Evolutionary conservation across 2,888 invertebrate genomes (phyloP), one percentile per base, ranked within the genome.

Genomic region (Aporophyla lueneburgensis): DNA sequence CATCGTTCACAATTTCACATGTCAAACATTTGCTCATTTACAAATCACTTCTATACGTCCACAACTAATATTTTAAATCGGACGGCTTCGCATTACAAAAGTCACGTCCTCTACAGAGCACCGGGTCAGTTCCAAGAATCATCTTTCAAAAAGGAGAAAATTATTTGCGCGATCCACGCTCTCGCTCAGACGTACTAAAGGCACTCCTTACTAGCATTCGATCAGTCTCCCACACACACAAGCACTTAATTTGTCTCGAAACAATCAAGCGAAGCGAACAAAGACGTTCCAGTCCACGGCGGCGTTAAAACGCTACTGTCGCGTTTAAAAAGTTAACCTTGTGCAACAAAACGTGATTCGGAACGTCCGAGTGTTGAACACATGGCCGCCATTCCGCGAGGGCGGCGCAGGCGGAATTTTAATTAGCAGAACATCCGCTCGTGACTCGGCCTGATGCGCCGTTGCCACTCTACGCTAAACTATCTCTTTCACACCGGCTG

Each of bases 391-490:
- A 96, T 96, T 96, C 96, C 96, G 96, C 96, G 96, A 96, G 96
- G 96, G 96, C 95, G 96, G 96, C 95, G 94, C 96, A 96, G 96
- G 96, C 96, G 96, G 96, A 96, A 96, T 96, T 96, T 96, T 96
- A 96, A 96, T 96, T 96, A 96, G 96, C 96, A 96, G 96, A 96
- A 96, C 96, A 96, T 96, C 96, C 96, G 96, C 96, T 96, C 96
- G 94, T 95, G 94, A 95, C 94, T 95, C 90, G 92, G 91, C 92
- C 90, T 90, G 92, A 93, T 92, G 95, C 96, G 94, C 91, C 91
- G 96, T 96, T 96, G 96, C 96, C 96, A 94, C 92, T 92, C 90
- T 91, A 92, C 90, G 82, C 85, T 89, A 87, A 87, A 87, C 91
- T 91, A 86, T 95, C 95, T 92, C 95, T 90, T 91, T 96, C 93